Conservation (phyloP, 2,797 vertebrate genomes). For the Acanthurus lineatus region DNA sequence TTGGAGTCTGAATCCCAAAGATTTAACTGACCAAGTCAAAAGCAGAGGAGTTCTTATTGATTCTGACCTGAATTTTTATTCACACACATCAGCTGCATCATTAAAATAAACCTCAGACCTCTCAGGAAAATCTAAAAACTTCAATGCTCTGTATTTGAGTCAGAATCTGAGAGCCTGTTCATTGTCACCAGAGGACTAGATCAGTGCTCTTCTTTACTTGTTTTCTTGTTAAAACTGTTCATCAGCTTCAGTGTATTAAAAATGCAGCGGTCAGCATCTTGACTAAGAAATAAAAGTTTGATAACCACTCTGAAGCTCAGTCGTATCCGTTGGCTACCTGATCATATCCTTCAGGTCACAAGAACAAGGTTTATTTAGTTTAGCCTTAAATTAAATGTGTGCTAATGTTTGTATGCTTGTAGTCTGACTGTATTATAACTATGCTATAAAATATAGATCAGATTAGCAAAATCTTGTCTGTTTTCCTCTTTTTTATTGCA, state of each 20-base stretch:
- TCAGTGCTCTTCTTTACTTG: not conserved
- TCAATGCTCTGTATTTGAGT: not conserved
- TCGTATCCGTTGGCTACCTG: not conserved
- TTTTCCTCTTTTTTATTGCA: too few species aligned
- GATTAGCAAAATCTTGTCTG: too few species aligned
- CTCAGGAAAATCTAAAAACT: constrained; percentile 7
- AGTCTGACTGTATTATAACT: too few species aligned
- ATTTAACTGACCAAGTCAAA: constrained; percentile 19
- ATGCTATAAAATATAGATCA: too few species aligned
- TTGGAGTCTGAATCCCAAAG: not conserved
- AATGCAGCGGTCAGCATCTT: not conserved
- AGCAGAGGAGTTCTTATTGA: constrained; percentile 10
- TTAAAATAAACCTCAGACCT: not conserved
- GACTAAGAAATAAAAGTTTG: not conserved
- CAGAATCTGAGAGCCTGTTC: not conserved
- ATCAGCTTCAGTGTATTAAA: not conserved
- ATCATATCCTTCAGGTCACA: too few species aligned
- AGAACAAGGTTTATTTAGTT: too few species aligned
- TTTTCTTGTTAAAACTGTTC: not conserved
- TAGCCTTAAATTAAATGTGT: too few species aligned
- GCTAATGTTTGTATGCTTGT: too few species aligned
- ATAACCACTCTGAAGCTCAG: not conserved
- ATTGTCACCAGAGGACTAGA: not conserved
- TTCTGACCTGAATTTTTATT: constrained; percentile 29
- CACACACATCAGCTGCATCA: constrained; percentile 16